These are phyloP conservation scores for Hormaphis cornu DNA, from an alignment of 1,140 invertebrate species.

Conservation along the genomic window DNA sequence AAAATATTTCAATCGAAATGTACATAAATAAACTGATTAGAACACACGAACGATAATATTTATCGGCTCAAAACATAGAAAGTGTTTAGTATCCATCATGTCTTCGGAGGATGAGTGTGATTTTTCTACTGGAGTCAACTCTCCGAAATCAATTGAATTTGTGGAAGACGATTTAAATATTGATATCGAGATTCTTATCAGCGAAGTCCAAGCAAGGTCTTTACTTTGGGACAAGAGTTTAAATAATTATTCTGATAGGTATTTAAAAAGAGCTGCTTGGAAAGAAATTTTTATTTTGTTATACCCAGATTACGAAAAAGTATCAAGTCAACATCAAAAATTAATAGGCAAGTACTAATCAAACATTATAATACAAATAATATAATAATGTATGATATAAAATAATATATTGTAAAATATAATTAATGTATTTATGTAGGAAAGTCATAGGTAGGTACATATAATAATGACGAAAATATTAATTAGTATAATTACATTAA, in stretches of 20 bases:
- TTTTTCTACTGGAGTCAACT: neutral
- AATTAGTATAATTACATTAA: too few species aligned
- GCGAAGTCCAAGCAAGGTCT: neutral
- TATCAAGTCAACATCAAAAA: neutral
- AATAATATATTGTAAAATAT: too few species aligned
- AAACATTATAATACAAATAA: neutral
- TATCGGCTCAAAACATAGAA: neutral
- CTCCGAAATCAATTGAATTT: neutral
- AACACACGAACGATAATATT: neutral
- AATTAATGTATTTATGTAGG: too few species aligned
- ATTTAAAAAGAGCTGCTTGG: neutral
- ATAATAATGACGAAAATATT: too few species aligned
- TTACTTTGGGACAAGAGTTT: neutral
- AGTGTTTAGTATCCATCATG: neutral
- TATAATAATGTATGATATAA: neutral
- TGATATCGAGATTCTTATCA: neutral
- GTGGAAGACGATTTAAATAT: neutral
- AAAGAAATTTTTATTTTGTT: neutral
- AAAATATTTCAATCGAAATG: neutral
- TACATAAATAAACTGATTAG: neutral
- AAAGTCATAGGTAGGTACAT: too few species aligned
- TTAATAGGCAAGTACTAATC: neutral
- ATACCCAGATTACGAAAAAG: neutral
- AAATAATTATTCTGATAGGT: constrained; percentile 6
- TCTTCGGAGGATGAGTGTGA: neutral